Base-by-base conservation (phyloP, 2,113 vertebrate species). In the Esox niger region DNA sequence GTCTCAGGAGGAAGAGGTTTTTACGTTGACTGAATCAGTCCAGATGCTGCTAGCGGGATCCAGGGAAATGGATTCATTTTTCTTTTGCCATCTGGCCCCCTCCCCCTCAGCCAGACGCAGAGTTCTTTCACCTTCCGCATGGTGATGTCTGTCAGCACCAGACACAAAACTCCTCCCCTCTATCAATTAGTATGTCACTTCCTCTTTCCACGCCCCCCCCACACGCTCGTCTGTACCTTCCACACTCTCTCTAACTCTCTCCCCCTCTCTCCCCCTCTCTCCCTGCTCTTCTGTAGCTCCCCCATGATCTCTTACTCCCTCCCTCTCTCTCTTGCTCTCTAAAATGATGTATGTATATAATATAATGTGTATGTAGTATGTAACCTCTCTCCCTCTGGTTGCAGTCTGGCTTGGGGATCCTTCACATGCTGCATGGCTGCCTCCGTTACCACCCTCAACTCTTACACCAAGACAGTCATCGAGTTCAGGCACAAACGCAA, bases 361-460 rank as follows among this genome's bases (percentile, higher is more conserved):
- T n/a, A n/a, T n/a, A n/a, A n/a, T n/a, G n/a, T n/a, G n/a, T n/a
- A n/a, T n/a, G n/a, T n/a, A n/a, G n/a, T n/a, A n/a, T n/a, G n/a
- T n/a, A n/a, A 61, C 29, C 67, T 64, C 71, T 33, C 11, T 54
- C 33, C 56, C 43, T 78, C 25, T 79, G n/a, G n/a, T n/a, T 67
- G 32, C 92, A 98, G 97, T 76, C 91, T 98, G 93, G 97, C 97
- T 0, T 98, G 97, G 97, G 96, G 95, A 15, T 98, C 97, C 60
- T 98, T 98, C 80, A 98, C 96, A 74, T 98, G 96, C 88, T 98
- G 97, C 91, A 98, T 98, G 97, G 96, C 97, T 0, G 97, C 97
- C 73, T 98, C 97, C 0, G 95, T 98, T 87, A 98, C 96, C 87
- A 98, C 97, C 17, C 92, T 98, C 85, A 98, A 98, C 94, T 98